These are phyloP conservation scores for Alcedo atthis DNA, from an alignment of 2,797 vertebrate species.

Conservation along the genomic window DNA sequence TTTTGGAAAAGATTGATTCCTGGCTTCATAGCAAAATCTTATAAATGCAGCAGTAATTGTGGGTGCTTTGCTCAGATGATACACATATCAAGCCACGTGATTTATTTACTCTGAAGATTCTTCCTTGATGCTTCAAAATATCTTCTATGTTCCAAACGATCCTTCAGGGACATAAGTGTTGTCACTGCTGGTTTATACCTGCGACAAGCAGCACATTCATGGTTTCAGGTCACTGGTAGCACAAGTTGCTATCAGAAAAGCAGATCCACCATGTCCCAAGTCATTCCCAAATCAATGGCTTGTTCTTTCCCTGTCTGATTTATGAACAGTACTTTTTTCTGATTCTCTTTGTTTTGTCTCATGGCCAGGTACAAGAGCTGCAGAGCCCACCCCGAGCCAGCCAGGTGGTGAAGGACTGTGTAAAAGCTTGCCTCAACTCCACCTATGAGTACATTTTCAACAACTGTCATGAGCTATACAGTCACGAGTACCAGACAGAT, in stretches of 20 bases:
- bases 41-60: neutral
- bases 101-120: neutral
- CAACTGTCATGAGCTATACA: slow-evolving; percentile 96
- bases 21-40: neutral
- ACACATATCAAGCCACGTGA: neutral
- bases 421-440: slow-evolving; percentile 98
- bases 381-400: slow-evolving; percentile 98
- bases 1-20: neutral
- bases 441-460: slow-evolving; percentile 99
- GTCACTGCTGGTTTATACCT: neutral
- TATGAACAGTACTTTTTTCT: neutral
- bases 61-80: neutral
- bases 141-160: neutral
- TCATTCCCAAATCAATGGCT: accelerated
- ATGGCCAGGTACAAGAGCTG: slow-evolving; percentile 92
- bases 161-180: neutral
- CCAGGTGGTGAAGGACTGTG: slow-evolving; percentile 96
- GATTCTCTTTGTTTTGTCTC: neutral
- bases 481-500: slow-evolving; percentile 91
- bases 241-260: neutral
- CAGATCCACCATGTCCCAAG: neutral
- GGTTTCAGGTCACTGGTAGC: neutral
- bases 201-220: neutral
- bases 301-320: neutral
- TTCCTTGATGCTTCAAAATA: neutral